Evolutionary conservation across 2,888 invertebrate genomes (phyloP).

Genomic region (Baccha elongata): DNA sequence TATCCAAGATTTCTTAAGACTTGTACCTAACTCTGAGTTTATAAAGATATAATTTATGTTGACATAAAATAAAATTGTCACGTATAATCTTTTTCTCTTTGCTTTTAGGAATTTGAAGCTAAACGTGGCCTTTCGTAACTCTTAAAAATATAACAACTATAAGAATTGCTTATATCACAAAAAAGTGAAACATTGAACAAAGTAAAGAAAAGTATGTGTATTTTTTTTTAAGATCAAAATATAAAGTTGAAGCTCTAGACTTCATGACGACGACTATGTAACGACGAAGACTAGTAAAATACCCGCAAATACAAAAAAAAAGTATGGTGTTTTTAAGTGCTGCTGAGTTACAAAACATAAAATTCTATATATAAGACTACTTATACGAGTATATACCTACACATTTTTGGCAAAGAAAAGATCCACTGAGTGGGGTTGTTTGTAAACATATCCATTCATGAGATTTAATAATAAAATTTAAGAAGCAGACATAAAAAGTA

Average conservation of each 20-base stretch:
- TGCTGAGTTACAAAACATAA: constrained; percentile 1
- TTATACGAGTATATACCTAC: background rate
- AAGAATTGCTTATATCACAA: too few relatives aligned
- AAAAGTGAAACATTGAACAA: too few relatives aligned
- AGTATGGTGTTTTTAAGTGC: constrained; percentile 19
- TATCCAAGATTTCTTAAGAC: too few relatives aligned
- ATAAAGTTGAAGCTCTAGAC: constrained; percentile 13
- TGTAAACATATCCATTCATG: constrained; percentile 41
- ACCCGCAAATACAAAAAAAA: background rate
- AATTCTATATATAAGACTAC: background rate
- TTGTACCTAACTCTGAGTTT: too few relatives aligned
- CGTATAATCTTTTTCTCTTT: too few relatives aligned
- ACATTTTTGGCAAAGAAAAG: constrained; percentile 15
- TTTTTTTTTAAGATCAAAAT: too few relatives aligned
- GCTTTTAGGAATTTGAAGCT: too few relatives aligned
- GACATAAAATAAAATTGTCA: too few relatives aligned
- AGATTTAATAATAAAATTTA: constrained; percentile 33
- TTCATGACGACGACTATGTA: constrained; percentile 30
- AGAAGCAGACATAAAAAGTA: constrained; percentile 25
- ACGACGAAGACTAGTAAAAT: constrained; percentile 30
- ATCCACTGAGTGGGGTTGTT: constrained; percentile 29
- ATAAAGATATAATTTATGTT: too few relatives aligned
- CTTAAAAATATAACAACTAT: too few relatives aligned
- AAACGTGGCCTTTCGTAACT: too few relatives aligned
- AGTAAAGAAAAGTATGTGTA: too few relatives aligned